These are phyloP conservation scores for Rhynchonema sp. DNA, from an alignment of 2,888 invertebrate species.

Conservation along the genomic window DNA sequence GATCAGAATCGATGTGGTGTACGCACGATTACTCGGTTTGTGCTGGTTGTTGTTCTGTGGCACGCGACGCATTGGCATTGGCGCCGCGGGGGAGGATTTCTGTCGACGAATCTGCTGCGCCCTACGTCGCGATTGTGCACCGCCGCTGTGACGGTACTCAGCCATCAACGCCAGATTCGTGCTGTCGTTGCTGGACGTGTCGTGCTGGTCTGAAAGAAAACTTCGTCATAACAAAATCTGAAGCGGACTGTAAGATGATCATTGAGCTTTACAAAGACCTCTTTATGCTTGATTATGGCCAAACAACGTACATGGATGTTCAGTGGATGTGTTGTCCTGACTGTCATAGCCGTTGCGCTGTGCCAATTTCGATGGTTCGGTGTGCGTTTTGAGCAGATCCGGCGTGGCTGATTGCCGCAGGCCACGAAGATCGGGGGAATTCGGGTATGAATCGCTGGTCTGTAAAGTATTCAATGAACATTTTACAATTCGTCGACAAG, in stretches of 20 bases:
- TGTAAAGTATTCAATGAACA: too few relatives aligned
- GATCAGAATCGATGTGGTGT: not conserved
- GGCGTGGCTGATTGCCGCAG: not conserved
- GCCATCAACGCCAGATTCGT: not conserved
- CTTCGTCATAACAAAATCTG: not conserved
- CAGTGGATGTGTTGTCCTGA: not conserved
- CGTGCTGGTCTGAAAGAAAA: not conserved
- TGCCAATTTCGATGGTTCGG: too few relatives aligned
- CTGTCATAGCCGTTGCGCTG: too few relatives aligned
- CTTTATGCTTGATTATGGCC: too few relatives aligned
- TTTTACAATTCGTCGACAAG: not conserved
- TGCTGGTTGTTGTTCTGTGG: not conserved
- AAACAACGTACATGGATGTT: too few relatives aligned
- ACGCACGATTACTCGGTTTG: not conserved
- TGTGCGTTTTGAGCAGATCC: not conserved
- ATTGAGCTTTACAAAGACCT: too few relatives aligned
- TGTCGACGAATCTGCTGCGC: too few relatives aligned
- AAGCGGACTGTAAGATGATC: not conserved
- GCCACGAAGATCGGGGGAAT: too few relatives aligned
- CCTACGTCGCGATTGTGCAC: too few relatives aligned
- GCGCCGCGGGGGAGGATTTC: not conserved
- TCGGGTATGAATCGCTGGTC: too few relatives aligned
- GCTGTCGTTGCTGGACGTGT: not conserved
- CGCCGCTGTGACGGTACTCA: too few relatives aligned
- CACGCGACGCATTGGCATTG: too few relatives aligned